These are phyloP conservation scores for Leuctra nigra DNA, from an alignment of 2,888 invertebrate species.

Conservation along the genomic window DNA sequence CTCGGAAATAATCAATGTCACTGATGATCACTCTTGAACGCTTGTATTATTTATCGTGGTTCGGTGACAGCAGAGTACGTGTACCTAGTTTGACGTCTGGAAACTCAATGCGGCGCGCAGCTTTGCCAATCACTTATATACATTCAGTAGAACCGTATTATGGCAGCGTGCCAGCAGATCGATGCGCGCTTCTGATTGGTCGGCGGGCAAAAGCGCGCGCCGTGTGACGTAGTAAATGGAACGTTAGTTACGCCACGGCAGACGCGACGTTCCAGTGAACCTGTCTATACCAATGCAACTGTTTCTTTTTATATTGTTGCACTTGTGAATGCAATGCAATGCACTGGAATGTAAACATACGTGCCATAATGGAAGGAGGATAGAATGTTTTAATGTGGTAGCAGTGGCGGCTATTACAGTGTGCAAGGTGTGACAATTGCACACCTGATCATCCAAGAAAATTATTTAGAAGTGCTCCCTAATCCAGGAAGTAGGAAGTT, in stretches of 20 bases:
- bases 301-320: neutral
- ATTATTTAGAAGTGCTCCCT: too few species aligned
- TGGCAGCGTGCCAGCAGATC: neutral
- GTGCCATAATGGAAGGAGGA: too few species aligned
- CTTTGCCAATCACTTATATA: neutral
- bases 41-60: neutral
- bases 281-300: neutral
- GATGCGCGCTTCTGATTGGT: constrained; percentile 15
- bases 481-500: too few species aligned
- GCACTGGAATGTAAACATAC: too few species aligned
- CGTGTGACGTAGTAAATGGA: constrained; percentile 2
- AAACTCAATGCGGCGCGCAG: neutral
- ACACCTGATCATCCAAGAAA: too few species aligned
- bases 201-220: constrained; percentile 14
- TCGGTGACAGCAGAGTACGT: too few species aligned
- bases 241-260: constrained; percentile 4
- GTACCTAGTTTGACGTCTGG: neutral
- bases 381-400: too few species aligned
- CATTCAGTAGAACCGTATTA: neutral
- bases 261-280: neutral
- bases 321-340: neutral
- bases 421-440: too few species aligned
- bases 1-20: too few species aligned
- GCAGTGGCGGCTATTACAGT: too few species aligned
- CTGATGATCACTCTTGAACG: neutral